Base-by-base conservation (phyloP, 1,140 invertebrate genomes). In the Ericerus pela region DNA sequence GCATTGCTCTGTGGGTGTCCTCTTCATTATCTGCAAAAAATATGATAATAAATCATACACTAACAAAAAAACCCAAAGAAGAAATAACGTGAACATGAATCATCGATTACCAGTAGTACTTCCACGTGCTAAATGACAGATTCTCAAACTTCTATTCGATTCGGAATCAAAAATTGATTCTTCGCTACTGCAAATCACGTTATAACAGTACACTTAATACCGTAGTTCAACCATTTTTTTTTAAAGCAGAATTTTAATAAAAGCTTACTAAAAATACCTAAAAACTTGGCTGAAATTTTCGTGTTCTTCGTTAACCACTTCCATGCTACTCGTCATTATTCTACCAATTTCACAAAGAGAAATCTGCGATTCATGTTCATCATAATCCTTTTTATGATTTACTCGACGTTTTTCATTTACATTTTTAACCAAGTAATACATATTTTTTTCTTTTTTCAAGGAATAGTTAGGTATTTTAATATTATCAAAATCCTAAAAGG, bases 371-470 rank as follows among this genome's bases (percentile, higher is more conserved):
- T 47, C 18, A 24, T 47, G 22, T 22, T 47, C 41, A 5, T 47
- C 41, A 2, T 24, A 47, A 47, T 47, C 10, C 8, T 47, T 24
- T 24, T 16, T 47, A 22, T 24, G 2, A 24, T n/a, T n/a, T n/a
- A 47, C 22, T 24, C 3, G 22, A 47, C 18, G 22, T 22, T 24
- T 47, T 47, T 47, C 41, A 5, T 16, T 36, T 24, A 41, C 20
- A 59, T 67, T 68, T 61, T 74, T 75, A 0, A 75, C 69, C 31
- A 84, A 68, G 66, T 80, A 85, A 68, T 82, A 84, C 52, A 75
- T 75, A 41, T 69, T 70, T 0, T 72, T 74, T 59, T 77, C 73
- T 65, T 79, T 71, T 10, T 70, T 69, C 8, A 85, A 68, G 53
- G 71, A 74, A 65, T 83, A 85, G 1, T 75, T 71, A 55, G 75